Conservation (phyloP, 2,888 invertebrate species). For the Stenurella melanura region DNA sequence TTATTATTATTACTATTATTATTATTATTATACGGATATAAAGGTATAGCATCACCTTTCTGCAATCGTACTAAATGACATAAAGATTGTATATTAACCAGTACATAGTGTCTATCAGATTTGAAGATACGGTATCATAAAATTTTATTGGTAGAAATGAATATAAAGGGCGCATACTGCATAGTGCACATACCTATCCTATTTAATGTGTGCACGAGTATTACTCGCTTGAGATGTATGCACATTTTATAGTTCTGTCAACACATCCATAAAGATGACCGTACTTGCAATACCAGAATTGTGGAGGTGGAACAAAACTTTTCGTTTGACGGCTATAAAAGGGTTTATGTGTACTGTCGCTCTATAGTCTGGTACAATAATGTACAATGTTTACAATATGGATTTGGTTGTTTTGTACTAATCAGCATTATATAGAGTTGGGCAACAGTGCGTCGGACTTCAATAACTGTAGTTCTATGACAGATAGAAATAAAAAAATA, state of each 20-base stretch:
- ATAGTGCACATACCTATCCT: conserved; percentile 4
- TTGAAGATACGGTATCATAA: conserved; percentile 31
- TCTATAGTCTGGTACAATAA: background rate
- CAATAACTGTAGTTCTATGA: too few species aligned
- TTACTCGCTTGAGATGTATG: conserved; percentile 18
- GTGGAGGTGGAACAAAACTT: background rate
- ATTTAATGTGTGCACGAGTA: conserved; percentile 23
- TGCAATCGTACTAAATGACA: background rate
- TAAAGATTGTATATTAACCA: conserved; percentile 11
- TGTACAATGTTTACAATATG: conserved; percentile 3
- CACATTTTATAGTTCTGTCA: conserved; percentile 26
- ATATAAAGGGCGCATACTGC: conserved; percentile 11
- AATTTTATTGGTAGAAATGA: conserved; percentile 39
- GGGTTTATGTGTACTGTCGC: conserved; percentile 5
- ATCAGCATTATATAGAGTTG: background rate
- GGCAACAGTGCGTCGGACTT: too few species aligned
- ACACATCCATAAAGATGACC: conserved; percentile 33
- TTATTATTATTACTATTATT: too few species aligned
- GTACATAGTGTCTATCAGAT: conserved; percentile 13
- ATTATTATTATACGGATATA: background rate
- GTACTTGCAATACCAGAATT: background rate
- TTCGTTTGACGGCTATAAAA: conserved; percentile 1
- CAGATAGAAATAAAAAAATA: too few species aligned
- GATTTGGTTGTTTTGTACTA: background rate
- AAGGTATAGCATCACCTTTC: background rate